A percentile compares a stretch with the other conserved stretches of the same genome.
Conservation (phyloP, 2,797 vertebrate genomes). For the Tadarida brasiliensis region DNA sequence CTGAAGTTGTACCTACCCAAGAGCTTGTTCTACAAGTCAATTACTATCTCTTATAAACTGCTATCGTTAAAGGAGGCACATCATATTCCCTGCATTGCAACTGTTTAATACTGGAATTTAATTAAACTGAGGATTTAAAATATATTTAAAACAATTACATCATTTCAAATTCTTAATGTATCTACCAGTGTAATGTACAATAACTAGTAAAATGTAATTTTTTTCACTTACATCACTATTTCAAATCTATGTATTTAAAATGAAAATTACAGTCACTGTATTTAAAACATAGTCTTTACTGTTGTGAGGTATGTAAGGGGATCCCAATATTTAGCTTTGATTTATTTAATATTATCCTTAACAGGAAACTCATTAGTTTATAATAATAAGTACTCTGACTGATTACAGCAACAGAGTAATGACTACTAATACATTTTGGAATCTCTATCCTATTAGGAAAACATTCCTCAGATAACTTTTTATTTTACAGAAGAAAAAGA, state of each 20-base stretch:
- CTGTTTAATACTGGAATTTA: background rate
- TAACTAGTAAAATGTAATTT: background rate
- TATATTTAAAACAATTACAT: background rate
- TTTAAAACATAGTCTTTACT: background rate
- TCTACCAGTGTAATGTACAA: background rate
- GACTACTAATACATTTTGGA: background rate
- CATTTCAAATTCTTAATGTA: slow-evolving; percentile 18
- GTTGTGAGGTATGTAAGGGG: background rate
- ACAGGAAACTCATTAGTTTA: background rate
- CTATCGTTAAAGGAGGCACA: background rate
- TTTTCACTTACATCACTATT: background rate
- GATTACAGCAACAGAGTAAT: background rate
- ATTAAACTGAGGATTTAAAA: background rate
- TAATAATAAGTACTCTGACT: background rate
- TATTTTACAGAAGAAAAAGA: background rate
- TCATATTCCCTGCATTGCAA: background rate
- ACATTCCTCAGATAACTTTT: background rate
- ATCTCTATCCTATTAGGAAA: background rate
- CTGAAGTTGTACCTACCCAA: background rate
- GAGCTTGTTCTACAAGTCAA: background rate
- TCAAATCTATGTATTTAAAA: slow-evolving; percentile 6
- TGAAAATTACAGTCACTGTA: background rate
- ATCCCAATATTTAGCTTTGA: background rate
- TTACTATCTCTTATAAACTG: background rate
- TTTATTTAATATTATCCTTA: background rate